Base-by-base conservation (phyloP, 2,888 invertebrate genomes). In the Tromatobia lineatoria region DNA sequence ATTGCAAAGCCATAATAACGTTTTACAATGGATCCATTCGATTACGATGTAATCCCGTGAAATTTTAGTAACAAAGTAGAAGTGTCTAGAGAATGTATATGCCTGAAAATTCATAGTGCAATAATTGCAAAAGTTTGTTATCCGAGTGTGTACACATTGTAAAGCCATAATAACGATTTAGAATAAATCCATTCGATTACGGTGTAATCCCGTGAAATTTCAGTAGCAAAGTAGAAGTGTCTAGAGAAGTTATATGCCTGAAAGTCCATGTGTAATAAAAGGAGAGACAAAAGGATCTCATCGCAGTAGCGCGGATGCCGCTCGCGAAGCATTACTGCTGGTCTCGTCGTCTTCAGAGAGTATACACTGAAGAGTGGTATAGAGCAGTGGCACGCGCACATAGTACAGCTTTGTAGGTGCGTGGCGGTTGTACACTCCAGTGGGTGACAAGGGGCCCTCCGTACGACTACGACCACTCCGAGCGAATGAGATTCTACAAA, bases 401-500 rank as follows among this genome's bases (percentile, higher is more conserved):
- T 25, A 67, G n/a, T 25, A 20, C 18, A 76, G 47, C 59, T 15
- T 20, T 47, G 50, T 70, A 52, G 66, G 64, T 71, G 57, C 29
- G 45, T 34, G 59, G 59, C 18, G 29, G 59, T 77, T 74, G 73
- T 67, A 74, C 45, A 84, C 50, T 74, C 78, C 61, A 74, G 52
- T 66, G 74, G 38, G 70, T 52, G 81, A 80, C 71, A 57, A 73
- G 83, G 71, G 47, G 64, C 38, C 61, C 25, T 52, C 42, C 45
- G 57, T 57, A 75, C 54, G 71, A 70, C 54, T 52, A 29, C 83
- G 71, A 80, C 80, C 80, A 84, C 83, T 84, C 80, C 61, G 74
- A 84, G 80, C 45, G 80, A 80, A 84, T 84, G 83, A 74, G 73
- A 84, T 80, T 80, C 74, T 80, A 54, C 69, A 74, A 80, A 80